Conservation (phyloP, 37 sponge, comb jelly and placozoan species). For the Agelas oroides region DNA sequence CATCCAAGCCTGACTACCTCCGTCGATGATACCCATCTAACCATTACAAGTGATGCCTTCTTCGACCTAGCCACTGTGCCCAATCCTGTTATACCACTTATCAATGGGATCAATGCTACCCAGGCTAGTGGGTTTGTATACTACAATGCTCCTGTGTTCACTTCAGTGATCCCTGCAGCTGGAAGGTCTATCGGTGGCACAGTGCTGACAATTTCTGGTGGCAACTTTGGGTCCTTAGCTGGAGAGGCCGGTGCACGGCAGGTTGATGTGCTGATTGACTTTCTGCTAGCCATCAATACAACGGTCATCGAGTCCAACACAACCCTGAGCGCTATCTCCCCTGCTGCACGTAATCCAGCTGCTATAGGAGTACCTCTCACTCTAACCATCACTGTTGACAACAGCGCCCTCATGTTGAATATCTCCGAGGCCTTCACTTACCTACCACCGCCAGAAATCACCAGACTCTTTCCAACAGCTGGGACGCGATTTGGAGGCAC, state of each 20-base stretch:
- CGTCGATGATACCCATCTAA: conserved; percentile 65
- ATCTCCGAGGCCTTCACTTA: conserved; percentile 80
- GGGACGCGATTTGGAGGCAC: conserved; percentile 76
- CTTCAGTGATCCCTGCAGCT: conserved; percentile 76
- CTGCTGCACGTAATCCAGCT: conserved; percentile 25
- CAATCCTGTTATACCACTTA: conserved; percentile 79
- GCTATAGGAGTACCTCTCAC: conserved; percentile 50
- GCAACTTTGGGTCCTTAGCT: conserved; percentile 75
- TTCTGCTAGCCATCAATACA: conserved; percentile 39
- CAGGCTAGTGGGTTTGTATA: conserved; percentile 66
- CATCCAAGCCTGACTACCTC: conserved; percentile 81
- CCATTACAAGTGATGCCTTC: conserved; percentile 78
- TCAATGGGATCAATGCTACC: conserved; percentile 77
- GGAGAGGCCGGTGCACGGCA: conserved; percentile 61
- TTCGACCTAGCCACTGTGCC: conserved; percentile 87
- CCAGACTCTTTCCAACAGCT: conserved; percentile 68
- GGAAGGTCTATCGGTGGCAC: conserved; percentile 86
- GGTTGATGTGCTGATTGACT: conserved; percentile 75
- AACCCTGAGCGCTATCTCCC: conserved; percentile 58
- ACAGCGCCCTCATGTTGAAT: conserved; percentile 78
- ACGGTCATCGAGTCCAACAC: conserved; percentile 63
- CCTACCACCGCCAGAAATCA: conserved; percentile 78
- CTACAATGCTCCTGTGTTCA: conserved; percentile 83
- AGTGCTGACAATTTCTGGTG: conserved; percentile 66
- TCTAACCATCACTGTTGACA: conserved; percentile 81